A percentile compares a stretch with the other conserved stretches of the same genome.
These are phyloP conservation scores for Drosophila micromelanica DNA, from an alignment of 1,140 invertebrate genomes.

Conservation along the genomic window DNA sequence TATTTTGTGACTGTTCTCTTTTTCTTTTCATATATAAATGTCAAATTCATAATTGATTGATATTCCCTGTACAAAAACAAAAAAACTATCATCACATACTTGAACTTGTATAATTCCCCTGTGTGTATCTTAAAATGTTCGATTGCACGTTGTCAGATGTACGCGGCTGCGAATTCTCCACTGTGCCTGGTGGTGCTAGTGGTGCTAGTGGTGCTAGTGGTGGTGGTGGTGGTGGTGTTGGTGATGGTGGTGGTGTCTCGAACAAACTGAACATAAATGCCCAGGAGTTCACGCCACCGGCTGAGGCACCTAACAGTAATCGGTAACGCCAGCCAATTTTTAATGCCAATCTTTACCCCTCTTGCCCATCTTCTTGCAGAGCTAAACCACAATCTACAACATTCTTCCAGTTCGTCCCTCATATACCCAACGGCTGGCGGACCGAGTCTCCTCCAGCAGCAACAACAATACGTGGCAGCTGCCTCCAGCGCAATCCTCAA, in stretches of 20 bases:
- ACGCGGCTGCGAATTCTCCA: conserved; percentile 39
- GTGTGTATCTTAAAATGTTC: conserved; percentile 28
- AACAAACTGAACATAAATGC: conserved; percentile 92
- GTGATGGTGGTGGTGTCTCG: conserved; percentile 40
- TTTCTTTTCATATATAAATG: conserved; percentile 39
- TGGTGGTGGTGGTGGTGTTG: conserved; percentile 62
- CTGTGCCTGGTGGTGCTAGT: conserved; percentile 2
- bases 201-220: conserved; percentile 55
- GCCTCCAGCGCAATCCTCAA: conserved; percentile 64
- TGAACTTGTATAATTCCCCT: conserved; percentile 26
- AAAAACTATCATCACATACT: conserved; percentile 19
- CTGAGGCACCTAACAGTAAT: conserved; percentile 64
- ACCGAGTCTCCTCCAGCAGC: conserved; percentile 85
- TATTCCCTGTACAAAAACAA: conserved; percentile 5
- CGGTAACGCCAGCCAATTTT: conserved; percentile 68
- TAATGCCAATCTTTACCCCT: conserved; percentile 69
- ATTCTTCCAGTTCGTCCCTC: conserved; percentile 84
- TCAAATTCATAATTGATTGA: conserved; percentile 6
- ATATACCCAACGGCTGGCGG: conserved; percentile 80
- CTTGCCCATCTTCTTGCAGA: conserved; percentile 78
- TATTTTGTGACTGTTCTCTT: conserved; percentile 29
- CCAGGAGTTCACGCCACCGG: conserved; percentile 89
- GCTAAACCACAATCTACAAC: conserved; percentile 83
- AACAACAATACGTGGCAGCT: conserved; percentile 65
- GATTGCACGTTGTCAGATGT: conserved; percentile 60